Percentiles rank a stretch among this genome's conserved stretches.
Evolutionary conservation across 2,113 vertebrate genomes (phyloP).

Genomic region (Salvelinus alpinus): DNA sequence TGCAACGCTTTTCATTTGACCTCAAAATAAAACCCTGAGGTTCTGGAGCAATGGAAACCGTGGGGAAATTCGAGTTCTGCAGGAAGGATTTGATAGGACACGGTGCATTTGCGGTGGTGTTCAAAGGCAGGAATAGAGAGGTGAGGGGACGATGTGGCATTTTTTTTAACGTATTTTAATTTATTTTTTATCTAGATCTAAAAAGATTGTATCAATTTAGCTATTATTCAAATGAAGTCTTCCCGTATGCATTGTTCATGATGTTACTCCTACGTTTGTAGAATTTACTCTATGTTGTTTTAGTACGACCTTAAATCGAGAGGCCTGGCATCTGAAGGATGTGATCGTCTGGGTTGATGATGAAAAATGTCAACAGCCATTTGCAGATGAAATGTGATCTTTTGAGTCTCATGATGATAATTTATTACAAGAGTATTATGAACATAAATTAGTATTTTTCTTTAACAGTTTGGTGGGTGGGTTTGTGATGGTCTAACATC

Average conservation of each 20-base stretch:
- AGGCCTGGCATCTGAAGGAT: constrained; percentile 48
- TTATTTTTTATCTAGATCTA: neutral
- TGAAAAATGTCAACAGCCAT: neutral
- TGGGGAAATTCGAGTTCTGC: constrained; percentile 96
- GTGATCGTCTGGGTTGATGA: constrained; percentile 3
- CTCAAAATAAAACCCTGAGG: constrained; percentile 8
- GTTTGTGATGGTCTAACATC: too few species aligned
- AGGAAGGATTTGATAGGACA: constrained; percentile 95
- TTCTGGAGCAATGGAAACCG: constrained; percentile 79
- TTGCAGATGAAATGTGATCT: neutral
- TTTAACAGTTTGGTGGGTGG: too few species aligned
- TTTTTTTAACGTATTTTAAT: too few species aligned
- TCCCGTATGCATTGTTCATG: too few species aligned
- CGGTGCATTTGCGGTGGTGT: constrained; percentile 96
- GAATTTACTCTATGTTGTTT: constrained; percentile 35
- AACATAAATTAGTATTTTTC: too few species aligned
- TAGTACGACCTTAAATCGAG: constrained; percentile 65
- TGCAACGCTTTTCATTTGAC: constrained; percentile 19
- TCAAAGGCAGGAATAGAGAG: constrained; percentile 92
- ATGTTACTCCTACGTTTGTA: too few species aligned
- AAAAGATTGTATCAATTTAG: too few species aligned
- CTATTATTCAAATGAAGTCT: too few species aligned
- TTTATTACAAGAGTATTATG: too few species aligned
- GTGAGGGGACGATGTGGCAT: constrained; percentile 63
- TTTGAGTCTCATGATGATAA: too few species aligned